Percentiles rank a stretch among this genome's conserved stretches.
phyloP scores from a whole-genome alignment of 2,888 invertebrate genomes.

The Perizoma affinitatum region DNA sequence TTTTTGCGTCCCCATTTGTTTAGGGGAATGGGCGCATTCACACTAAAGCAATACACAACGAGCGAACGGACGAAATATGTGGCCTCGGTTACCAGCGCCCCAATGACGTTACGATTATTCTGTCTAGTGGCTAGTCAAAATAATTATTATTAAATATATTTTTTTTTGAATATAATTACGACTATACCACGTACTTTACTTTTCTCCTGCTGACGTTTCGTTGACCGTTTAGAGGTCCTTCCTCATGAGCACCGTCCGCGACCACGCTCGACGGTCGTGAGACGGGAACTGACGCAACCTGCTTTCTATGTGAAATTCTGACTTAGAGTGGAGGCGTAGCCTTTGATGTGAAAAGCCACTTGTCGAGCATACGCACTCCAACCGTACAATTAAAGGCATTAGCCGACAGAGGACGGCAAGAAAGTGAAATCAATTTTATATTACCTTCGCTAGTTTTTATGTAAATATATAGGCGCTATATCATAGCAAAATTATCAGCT shows the following conservation, averaged over 20 bases:
- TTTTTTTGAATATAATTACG: no score
- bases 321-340: slow-evolving; percentile 41
- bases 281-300: background rate
- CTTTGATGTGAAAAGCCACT: slow-evolving; percentile 79
- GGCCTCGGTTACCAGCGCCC: no score
- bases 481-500: no score
- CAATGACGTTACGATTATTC: no score
- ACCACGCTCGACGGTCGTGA: no score
- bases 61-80: no score
- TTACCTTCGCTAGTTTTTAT: slow-evolving; percentile 44
- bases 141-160: no score
- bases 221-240: no score
- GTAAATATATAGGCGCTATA: slow-evolving; percentile 1
- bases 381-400: slow-evolving; percentile 72
- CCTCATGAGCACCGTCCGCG: no score
- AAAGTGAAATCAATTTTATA: slow-evolving; percentile 57
- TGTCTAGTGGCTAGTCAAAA: no score
- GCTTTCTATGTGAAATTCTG: slow-evolving; percentile 1
- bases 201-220: no score
- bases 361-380: slow-evolving; percentile 64
- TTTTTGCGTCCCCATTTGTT: slow-evolving; percentile 53
- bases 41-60: background rate
- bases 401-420: slow-evolving; percentile 39
- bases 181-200: no score
- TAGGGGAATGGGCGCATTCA: slow-evolving; percentile 35